A percentile compares a stretch with the other conserved stretches of the same genome.
Evolutionary conservation across 2,888 invertebrate genomes (phyloP).

Genomic region (Phymatocera aterrima): DNA sequence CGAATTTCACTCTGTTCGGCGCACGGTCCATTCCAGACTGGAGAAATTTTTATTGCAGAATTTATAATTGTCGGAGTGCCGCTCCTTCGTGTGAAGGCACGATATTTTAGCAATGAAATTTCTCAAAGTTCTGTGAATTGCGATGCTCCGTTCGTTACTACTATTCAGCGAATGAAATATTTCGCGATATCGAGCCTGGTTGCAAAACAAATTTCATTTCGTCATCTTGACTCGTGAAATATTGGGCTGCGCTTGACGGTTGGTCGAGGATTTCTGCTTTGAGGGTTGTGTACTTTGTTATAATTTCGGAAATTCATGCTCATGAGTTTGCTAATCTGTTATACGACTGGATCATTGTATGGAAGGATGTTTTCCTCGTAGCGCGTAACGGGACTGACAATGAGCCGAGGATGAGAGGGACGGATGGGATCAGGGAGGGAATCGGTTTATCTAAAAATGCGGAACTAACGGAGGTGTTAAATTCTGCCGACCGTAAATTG

Average conservation of each 20-base stretch:
- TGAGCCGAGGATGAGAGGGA: neutral
- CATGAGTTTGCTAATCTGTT: neutral
- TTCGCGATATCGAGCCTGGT: neutral
- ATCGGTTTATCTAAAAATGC: constrained; percentile 58
- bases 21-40: neutral
- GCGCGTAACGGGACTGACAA: no score
- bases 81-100: no score
- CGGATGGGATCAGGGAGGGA: constrained; percentile 19
- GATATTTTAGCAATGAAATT: no score
- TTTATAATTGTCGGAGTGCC: neutral
- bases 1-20: neutral
- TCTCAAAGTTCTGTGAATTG: no score
- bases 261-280: neutral
- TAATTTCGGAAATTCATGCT: neutral
- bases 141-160: no score
- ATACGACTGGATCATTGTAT: neutral
- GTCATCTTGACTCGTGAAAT: neutral
- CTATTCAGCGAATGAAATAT: neutral
- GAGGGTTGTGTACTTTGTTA: neutral
- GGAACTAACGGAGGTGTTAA: constrained; percentile 68
- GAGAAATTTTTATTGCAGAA: neutral
- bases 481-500: constrained; percentile 68
- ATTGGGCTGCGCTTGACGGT: neutral
- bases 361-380: neutral
- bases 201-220: neutral